These are phyloP conservation scores for Sus cebifrons DNA, from an alignment of 2,797 vertebrate genomes.

Conservation along the genomic window DNA sequence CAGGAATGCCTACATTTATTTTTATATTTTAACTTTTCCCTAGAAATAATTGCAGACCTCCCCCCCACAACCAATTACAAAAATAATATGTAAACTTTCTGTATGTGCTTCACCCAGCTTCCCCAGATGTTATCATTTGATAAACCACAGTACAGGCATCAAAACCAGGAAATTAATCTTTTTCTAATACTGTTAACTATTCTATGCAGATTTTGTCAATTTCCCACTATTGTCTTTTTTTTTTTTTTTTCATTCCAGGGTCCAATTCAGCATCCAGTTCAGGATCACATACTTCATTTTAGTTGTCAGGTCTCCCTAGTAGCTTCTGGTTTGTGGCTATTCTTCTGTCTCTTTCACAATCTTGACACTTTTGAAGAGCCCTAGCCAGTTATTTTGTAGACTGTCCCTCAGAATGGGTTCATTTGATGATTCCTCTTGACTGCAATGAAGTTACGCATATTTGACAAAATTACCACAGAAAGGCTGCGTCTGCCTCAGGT, in stretches of 20 bases:
- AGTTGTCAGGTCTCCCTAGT: neutral
- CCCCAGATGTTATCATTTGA: neutral
- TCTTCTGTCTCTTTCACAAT: neutral
- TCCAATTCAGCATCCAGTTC: neutral
- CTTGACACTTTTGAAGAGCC: neutral
- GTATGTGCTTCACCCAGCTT: neutral
- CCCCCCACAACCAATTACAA: neutral
- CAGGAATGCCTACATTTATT: neutral
- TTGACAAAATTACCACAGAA: neutral
- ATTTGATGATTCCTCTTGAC: neutral
- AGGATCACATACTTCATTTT: neutral
- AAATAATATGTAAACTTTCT: neutral
- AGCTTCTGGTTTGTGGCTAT: neutral
- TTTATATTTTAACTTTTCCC: constrained; percentile 43
- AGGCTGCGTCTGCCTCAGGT: neutral
- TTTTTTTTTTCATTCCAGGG: neutral
- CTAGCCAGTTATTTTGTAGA: neutral
- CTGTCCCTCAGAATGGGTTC: neutral
- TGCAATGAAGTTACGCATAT: neutral
- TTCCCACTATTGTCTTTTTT: neutral
- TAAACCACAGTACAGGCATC: neutral
- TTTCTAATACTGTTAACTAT: neutral
- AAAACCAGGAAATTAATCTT: neutral
- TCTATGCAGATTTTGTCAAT: neutral
- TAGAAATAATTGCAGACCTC: neutral